Evolutionary conservation across 2,888 invertebrate genomes (phyloP), one percentile per base, ranked within the genome.

Genomic region (Cataglyphis cursor): DNA sequence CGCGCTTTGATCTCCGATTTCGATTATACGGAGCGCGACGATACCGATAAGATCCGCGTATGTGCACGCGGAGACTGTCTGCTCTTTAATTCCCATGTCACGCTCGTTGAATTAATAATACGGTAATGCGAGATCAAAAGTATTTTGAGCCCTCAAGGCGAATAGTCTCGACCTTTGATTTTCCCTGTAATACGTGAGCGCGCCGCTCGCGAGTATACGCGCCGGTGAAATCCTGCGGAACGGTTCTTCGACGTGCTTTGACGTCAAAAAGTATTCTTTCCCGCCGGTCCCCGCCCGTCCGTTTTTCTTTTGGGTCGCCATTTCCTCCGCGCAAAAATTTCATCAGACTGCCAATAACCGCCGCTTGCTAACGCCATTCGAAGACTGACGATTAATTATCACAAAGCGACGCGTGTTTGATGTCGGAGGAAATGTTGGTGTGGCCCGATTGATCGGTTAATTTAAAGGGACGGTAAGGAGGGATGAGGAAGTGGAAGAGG

Each of bases 401-500:
- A 92, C 92, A 90, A 92, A 93, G 93, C 91, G 90, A 91, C 89
- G 91, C 88, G 91, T 93, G 93, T 94, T 94, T 93, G 93, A 94
- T 93, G 92, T 92, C 90, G 86, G 89, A 87, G 90, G 88, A 88
- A 91, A 90, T 87, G 91, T 88, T 86, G 89, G 87, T 88, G 87
- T 75, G 85, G 89, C 82, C 89, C 93, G 93, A 94, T 94, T 94
- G 94, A 94, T 94, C 93, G 93, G 93, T 93, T 93, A 94, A 94
- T 94, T 94, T 93, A 92, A 93, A 93, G 93, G 93, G 92, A 90
- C 89, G 90, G 89, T 88, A 91, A 89, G 92, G 87, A 87, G 88
- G 81, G 86, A 41, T 41, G 41, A 12, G 41, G 9, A 9, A 9
- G 9, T 9, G 38, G 9, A 88, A 92, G 88, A 87, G 88, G 81